Percentiles rank a stretch among this genome's conserved stretches.
Conservation (phyloP, 2,888 invertebrate genomes). For the Eueremaeus valkanovi region DNA sequence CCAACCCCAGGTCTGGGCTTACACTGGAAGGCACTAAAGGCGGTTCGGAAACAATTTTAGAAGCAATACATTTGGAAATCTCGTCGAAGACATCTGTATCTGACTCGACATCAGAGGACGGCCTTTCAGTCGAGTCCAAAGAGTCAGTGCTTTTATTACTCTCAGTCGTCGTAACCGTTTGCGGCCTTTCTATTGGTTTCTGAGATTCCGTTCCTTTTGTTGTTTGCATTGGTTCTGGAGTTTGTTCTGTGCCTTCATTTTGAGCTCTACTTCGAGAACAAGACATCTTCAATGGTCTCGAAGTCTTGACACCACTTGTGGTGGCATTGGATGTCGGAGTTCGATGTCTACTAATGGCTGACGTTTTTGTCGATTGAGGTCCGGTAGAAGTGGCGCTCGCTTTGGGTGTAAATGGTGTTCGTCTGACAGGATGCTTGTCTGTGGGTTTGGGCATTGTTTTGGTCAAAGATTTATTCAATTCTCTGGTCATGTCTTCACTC, state of each 20-base stretch:
- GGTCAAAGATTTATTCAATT: background rate
- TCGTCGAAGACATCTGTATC: background rate
- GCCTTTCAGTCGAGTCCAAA: background rate
- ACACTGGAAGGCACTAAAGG: too few relatives aligned
- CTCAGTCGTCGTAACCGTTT: background rate
- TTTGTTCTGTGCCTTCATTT: background rate
- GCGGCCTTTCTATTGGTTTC: background rate
- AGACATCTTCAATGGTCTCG: background rate
- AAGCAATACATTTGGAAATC: too few relatives aligned
- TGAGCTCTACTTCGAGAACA: background rate
- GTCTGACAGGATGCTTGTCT: background rate
- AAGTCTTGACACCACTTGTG: conserved; percentile 20
- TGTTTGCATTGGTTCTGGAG: background rate
- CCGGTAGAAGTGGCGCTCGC: background rate
- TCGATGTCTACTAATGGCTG: background rate
- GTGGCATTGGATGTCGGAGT: background rate
- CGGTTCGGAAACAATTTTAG: background rate
- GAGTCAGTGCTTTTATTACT: background rate
- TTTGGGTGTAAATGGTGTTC: background rate
- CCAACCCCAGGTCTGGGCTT: too few relatives aligned
- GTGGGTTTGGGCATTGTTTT: background rate
- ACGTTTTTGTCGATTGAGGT: background rate
- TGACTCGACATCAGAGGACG: background rate
- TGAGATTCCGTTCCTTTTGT: background rate
- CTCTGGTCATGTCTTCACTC: background rate